phyloP scores from a whole-genome alignment of 2,888 invertebrate species.

The Thumatha senex region DNA sequence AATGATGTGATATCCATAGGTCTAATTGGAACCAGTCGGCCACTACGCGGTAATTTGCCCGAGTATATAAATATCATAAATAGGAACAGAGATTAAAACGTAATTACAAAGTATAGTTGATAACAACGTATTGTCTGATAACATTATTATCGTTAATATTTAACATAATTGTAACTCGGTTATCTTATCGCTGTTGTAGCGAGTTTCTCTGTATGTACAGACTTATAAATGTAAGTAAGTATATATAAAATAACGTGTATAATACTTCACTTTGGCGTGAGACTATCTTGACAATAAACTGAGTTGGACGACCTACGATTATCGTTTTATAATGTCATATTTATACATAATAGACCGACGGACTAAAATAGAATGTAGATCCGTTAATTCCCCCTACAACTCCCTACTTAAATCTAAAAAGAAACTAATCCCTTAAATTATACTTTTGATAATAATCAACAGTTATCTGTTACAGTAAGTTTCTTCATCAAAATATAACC shows the following conservation, averaged over 20 bases:
- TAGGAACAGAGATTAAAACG: conserved; percentile 28
- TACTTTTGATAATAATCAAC: too few relatives aligned
- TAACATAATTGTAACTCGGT: conserved; percentile 28
- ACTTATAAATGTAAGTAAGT: neutral
- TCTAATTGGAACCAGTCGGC: neutral
- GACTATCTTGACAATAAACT: too few relatives aligned
- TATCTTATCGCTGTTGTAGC: conserved; percentile 29
- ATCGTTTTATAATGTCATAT: neutral
- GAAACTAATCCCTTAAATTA: too few relatives aligned
- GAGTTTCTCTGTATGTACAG: conserved; percentile 1
- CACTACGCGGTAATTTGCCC: neutral
- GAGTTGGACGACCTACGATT: too few relatives aligned
- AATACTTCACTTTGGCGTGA: too few relatives aligned
- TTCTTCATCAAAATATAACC: too few relatives aligned
- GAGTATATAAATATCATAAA: neutral
- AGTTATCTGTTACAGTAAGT: too few relatives aligned
- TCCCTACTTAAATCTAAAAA: too few relatives aligned
- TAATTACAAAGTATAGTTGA: conserved; percentile 32
- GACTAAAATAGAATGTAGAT: too few relatives aligned
- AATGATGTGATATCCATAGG: too few relatives aligned
- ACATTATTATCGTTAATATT: conserved; percentile 33
- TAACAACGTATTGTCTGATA: conserved; percentile 37
- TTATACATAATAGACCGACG: too few relatives aligned
- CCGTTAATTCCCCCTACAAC: too few relatives aligned
- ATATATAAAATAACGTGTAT: neutral